phyloP scores from a whole-genome alignment of 2,888 invertebrate species.

The Entomobrya multifasciata region DNA sequence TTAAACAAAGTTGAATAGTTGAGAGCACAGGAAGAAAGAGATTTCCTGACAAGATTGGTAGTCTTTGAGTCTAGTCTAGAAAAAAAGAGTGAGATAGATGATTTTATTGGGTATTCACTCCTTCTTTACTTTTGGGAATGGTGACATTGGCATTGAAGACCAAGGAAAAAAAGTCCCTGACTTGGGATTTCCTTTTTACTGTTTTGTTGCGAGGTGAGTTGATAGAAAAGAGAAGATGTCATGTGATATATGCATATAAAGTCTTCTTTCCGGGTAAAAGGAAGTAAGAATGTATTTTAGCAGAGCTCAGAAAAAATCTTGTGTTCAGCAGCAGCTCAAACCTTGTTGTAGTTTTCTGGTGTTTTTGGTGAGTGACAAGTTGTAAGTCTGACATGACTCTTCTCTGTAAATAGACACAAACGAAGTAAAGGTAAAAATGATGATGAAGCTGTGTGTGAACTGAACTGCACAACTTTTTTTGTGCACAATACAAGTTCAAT shows the following conservation, averaged over 20 bases:
- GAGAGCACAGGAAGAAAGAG: neutral
- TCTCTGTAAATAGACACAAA: neutral
- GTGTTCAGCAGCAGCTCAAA: neutral
- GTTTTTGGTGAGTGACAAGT: constrained; percentile 1
- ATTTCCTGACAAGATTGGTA: constrained; percentile 6
- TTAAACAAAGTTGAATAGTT: neutral
- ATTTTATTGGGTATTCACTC: constrained; percentile 20
- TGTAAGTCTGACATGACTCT: neutral
- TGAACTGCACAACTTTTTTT: neutral
- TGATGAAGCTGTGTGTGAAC: neutral
- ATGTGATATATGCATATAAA: neutral
- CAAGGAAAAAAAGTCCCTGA: constrained; percentile 42
- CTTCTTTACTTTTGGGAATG: neutral
- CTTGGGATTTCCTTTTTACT: neutral
- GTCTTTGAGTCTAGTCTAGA: neutral
- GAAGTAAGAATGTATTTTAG: neutral
- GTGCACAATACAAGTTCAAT: neutral
- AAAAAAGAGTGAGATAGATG: neutral
- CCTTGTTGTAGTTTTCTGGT: neutral
- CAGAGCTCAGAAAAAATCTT: neutral
- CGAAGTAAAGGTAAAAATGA: neutral
- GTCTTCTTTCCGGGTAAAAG: neutral
- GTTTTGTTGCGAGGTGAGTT: neutral
- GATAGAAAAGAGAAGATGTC: too few species aligned
- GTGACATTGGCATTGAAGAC: constrained; percentile 47